These are phyloP conservation scores for Muscidifurax raptorellus DNA, from an alignment of 1,140 invertebrate species.

Conservation along the genomic window DNA sequence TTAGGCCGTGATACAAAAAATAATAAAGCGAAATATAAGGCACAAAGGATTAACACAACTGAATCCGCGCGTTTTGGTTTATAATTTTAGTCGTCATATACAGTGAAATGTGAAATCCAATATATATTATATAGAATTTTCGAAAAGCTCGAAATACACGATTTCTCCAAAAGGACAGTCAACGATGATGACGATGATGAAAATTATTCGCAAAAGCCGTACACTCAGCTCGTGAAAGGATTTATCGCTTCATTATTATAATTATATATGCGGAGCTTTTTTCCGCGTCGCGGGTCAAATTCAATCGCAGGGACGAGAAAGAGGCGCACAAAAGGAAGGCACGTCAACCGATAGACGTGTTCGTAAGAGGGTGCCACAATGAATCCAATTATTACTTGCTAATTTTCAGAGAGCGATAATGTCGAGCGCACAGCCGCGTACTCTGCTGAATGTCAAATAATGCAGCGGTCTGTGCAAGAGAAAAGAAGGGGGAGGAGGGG, in stretches of 20 bases:
- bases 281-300: background rate
- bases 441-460: constrained; percentile 70
- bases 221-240: too few relatives aligned
- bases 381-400: constrained; percentile 69
- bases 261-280: background rate
- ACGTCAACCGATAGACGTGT: constrained; percentile 47
- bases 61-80: background rate
- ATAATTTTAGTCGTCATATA: background rate
- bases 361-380: constrained; percentile 50
- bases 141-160: background rate
- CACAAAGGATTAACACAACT: background rate
- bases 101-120: too few relatives aligned
- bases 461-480: constrained; percentile 51
- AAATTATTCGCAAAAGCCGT: too few relatives aligned
- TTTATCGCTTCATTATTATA: too few relatives aligned
- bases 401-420: constrained; percentile 67
- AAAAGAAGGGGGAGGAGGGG: too few relatives aligned
- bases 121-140: background rate
- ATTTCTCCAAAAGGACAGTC: too few relatives aligned
- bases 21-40: background rate
- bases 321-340: constrained; percentile 21
- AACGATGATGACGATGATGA: too few relatives aligned
- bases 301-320: background rate
- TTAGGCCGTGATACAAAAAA: constrained; percentile 14
- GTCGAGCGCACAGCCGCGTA: constrained; percentile 34